Percentiles rank a stretch among this genome's conserved stretches.
These are phyloP conservation scores for Trachelus tabidus DNA, from an alignment of 2,888 invertebrate genomes.

Conservation along the genomic window DNA sequence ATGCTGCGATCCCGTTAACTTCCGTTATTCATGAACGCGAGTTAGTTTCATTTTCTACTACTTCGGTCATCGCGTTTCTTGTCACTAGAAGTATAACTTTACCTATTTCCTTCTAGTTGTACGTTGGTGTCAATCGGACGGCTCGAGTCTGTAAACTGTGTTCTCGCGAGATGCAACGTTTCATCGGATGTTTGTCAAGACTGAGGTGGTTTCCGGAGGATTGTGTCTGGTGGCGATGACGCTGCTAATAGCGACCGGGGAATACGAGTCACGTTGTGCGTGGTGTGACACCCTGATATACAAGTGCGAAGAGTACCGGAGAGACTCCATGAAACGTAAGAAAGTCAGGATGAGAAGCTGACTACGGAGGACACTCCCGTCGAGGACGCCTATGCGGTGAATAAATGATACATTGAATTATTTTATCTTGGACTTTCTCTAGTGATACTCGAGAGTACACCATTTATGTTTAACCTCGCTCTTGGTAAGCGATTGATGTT, in stretches of 20 bases:
- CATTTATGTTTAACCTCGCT: neutral
- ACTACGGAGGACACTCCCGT: slow-evolving; percentile 34
- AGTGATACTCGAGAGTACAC: neutral
- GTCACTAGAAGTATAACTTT: neutral
- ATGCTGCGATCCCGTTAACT: neutral
- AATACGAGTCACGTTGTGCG: slow-evolving; percentile 7
- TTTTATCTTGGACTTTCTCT: neutral
- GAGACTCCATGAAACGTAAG: slow-evolving; percentile 31
- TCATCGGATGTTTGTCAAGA: neutral
- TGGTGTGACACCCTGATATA: neutral
- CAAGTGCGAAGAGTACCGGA: neutral
- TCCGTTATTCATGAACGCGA: neutral
- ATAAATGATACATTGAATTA: slow-evolving; percentile 11
- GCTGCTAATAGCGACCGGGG: slow-evolving; percentile 24
- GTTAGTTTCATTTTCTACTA: neutral
- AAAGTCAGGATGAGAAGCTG: slow-evolving; percentile 45
- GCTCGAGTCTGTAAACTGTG: neutral
- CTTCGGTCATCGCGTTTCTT: neutral
- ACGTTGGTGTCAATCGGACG: neutral
- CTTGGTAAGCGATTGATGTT: neutral
- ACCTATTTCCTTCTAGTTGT: neutral
- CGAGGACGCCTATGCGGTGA: slow-evolving; percentile 44
- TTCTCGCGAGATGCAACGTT: neutral
- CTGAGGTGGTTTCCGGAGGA: neutral
- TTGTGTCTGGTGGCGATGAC: slow-evolving; percentile 20